A percentile compares a stretch with the other conserved stretches of the same genome.
Conservation (phyloP, 1,140 invertebrate genomes). For the Eueides isabella region DNA sequence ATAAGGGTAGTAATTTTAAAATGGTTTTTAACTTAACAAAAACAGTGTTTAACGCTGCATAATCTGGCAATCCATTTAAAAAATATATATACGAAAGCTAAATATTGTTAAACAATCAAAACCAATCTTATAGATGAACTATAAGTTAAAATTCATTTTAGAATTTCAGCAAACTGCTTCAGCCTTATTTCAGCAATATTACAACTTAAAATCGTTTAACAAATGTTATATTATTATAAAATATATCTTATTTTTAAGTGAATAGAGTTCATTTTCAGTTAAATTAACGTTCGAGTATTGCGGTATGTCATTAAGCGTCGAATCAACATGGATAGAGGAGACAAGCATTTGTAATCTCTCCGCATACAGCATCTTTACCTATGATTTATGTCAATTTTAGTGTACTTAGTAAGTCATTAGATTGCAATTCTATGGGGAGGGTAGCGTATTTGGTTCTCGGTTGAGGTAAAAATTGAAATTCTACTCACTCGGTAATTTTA, state of each 20-base stretch:
- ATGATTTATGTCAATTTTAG: slow-evolving; percentile 34
- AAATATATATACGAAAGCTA: background rate
- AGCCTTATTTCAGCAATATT: background rate
- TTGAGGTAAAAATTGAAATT: background rate
- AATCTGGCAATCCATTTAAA: background rate
- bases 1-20: no score
- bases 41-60: background rate
- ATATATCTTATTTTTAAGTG: background rate
- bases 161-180: background rate
- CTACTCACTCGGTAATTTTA: background rate
- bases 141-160: slow-evolving; percentile 34
- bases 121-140: slow-evolving; percentile 12
- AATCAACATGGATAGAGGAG: slow-evolving; percentile 54
- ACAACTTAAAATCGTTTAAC: background rate
- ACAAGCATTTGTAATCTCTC: slow-evolving; percentile 60
- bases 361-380: slow-evolving; percentile 39
- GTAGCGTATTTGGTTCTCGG: background rate
- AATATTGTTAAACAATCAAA: slow-evolving; percentile 40
- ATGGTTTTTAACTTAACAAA: no score
- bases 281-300: background rate
- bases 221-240: background rate
- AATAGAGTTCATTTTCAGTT: background rate
- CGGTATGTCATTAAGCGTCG: slow-evolving; percentile 52
- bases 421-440: background rate
- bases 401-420: background rate